phyloP scores from a whole-genome alignment of 2,113 vertebrate species.

The cattle (Bos taurus) region ARS-UCD2.0 NC_037334.1:106404501-106405000 shows the following conservation, averaged over 20 bases:
- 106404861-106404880: neutral
- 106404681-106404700: neutral
- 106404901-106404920: neutral
- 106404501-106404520: neutral
- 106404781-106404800: neutral
- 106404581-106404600: neutral
- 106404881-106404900: neutral
- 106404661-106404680: neutral
- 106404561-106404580: neutral
- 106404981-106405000: neutral
- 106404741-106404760: neutral
- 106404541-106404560: neutral
- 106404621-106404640: neutral
- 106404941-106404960: neutral
- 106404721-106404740: neutral
- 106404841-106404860: neutral
- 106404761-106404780: neutral
- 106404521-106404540: neutral
- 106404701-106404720: neutral
- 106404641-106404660: neutral
- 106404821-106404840: neutral
- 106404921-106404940: neutral
- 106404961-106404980: neutral
- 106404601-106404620: neutral
- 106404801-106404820: neutral